These are phyloP conservation scores for Diabrotica virgifera DNA, from an alignment of 1,140 invertebrate genomes.

Conservation along the genomic window DNA sequence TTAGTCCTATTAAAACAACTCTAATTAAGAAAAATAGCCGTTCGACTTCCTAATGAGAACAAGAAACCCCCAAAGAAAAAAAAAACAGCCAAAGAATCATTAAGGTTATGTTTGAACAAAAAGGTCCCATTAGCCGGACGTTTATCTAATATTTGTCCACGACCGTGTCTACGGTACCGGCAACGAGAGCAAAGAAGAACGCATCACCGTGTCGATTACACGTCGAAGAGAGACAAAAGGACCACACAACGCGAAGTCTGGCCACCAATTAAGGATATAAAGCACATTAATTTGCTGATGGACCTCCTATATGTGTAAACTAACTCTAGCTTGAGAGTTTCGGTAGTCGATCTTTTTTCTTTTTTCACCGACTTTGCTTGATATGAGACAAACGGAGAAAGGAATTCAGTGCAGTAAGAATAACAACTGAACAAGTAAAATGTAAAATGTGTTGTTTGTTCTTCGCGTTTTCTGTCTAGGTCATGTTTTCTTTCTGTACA, in stretches of 20 bases:
- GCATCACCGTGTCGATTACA: slow-evolving; percentile 14
- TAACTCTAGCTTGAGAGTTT: slow-evolving; percentile 21
- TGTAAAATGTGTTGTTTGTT: too few relatives aligned
- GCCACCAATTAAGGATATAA: slow-evolving; percentile 51
- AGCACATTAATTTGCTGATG: slow-evolving; percentile 50
- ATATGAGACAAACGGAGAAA: background rate
- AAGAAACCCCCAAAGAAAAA: slow-evolving; percentile 7
- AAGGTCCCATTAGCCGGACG: slow-evolving; percentile 46
- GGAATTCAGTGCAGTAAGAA: too few relatives aligned
- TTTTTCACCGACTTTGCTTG: background rate
- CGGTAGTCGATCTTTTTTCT: slow-evolving; percentile 5
- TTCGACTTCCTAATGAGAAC: slow-evolving; percentile 15
- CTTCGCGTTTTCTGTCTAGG: too few relatives aligned
- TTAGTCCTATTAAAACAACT: slow-evolving; percentile 13
- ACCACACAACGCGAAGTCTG: slow-evolving; percentile 48
- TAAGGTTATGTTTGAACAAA: slow-evolving; percentile 49
- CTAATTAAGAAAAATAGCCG: slow-evolving; percentile 20
- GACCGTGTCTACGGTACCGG: slow-evolving; percentile 41
- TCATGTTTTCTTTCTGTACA: too few relatives aligned
- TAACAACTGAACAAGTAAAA: too few relatives aligned
- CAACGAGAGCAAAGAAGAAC: slow-evolving; percentile 29
- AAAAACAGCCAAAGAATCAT: slow-evolving; percentile 38
- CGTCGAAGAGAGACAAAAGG: slow-evolving; percentile 34
- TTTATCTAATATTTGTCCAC: slow-evolving; percentile 50
- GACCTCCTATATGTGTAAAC: slow-evolving; percentile 45